Conservation (phyloP, 2,797 vertebrate genomes). For the Syngnathus acus region DNA sequence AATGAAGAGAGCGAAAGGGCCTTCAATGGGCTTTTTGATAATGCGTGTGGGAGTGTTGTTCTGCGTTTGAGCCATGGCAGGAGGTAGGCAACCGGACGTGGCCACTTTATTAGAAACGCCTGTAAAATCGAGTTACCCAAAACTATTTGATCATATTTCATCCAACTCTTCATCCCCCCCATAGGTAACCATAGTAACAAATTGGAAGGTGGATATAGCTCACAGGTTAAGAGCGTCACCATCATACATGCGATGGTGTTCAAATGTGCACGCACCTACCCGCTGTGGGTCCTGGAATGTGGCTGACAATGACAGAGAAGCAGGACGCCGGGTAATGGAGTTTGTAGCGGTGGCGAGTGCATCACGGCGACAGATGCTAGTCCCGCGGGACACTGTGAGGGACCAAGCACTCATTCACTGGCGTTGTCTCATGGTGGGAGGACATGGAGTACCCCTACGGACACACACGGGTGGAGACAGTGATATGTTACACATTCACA, state of each 20-base stretch:
- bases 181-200: too few species aligned
- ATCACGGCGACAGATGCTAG: constrained; percentile 57
- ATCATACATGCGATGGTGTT: constrained; percentile 20
- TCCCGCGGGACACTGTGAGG: constrained; percentile 48
- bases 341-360: constrained; percentile 53
- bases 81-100: neutral
- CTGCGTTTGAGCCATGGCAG: neutral
- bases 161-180: too few species aligned
- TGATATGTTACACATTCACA: constrained; percentile 21
- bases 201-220: too few species aligned
- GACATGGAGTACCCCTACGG: constrained; percentile 18
- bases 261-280: constrained; percentile 5
- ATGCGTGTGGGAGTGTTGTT: constrained; percentile 30
- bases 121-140: neutral
- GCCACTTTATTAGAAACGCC: neutral
- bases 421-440: constrained; percentile 43
- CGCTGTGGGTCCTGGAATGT: constrained; percentile 16
- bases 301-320: constrained; percentile 52
- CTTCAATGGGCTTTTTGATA: constrained; percentile 32
- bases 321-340: constrained; percentile 60
- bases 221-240: neutral
- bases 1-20: constrained; percentile 28
- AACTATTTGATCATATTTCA: neutral
- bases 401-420: constrained; percentile 47
- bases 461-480: constrained; percentile 15